Conservation (phyloP, 2,797 vertebrate genomes). For the Glossophaga mutica region DNA sequence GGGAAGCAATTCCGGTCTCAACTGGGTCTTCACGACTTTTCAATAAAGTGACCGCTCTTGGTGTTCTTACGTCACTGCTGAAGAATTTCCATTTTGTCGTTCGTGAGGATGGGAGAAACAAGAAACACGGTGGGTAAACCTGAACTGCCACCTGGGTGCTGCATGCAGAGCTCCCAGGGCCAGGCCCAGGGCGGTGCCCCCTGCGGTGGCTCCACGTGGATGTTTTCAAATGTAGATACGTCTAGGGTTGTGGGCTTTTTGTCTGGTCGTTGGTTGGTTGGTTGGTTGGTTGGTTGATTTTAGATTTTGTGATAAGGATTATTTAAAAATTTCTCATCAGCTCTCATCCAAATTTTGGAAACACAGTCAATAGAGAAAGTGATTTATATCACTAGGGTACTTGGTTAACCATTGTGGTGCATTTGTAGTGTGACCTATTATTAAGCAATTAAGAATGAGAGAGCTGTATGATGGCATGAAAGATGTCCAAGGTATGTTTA, state of each 20-base stretch:
- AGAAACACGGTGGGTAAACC: not conserved
- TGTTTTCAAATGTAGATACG: not conserved
- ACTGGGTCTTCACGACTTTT: not conserved
- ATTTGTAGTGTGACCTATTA: not conserved
- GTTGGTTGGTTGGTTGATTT: not conserved
- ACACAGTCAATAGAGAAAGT: not conserved
- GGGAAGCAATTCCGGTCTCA: not conserved
- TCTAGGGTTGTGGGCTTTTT: not conserved
- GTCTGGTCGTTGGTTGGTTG: too few relatives aligned
- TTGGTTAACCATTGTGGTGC: not conserved
- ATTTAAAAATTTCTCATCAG: not conserved
- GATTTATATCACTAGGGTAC: not conserved
- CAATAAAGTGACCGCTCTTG: not conserved
- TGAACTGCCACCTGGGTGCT: not conserved
- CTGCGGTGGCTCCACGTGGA: not conserved
- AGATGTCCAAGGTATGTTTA: not conserved
- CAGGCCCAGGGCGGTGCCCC: not conserved
- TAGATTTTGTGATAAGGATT: not conserved
- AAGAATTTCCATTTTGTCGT: not conserved
- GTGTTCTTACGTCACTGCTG: not conserved
- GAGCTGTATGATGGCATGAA: not conserved
- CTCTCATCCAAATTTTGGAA: not conserved
- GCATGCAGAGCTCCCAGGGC: not conserved
- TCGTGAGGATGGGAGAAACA: not conserved
- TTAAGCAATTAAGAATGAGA: not conserved